Percentiles rank a stretch among this genome's conserved stretches.
phyloP scores from a whole-genome alignment of 2,888 invertebrate genomes.

The Coelinius sp. region DNA sequence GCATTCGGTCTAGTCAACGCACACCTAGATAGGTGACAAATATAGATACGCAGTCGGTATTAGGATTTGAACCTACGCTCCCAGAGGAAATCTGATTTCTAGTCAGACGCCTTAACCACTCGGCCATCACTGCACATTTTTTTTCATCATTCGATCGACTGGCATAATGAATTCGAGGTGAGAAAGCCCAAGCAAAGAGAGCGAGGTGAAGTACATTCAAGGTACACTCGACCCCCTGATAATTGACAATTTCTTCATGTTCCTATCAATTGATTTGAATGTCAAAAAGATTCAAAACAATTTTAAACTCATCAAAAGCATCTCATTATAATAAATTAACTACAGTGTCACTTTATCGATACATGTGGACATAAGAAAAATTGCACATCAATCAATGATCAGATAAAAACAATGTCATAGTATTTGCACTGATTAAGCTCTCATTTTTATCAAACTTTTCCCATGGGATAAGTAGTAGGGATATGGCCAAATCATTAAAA shows the following conservation, averaged over 20 bases:
- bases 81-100: conserved; percentile 92
- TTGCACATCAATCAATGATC: neutral
- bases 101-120: conserved; percentile 92
- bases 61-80: conserved; percentile 93
- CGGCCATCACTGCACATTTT: conserved; percentile 81
- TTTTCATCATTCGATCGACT: neutral
- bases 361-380: too few species aligned
- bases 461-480: neutral
- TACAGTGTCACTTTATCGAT: too few species aligned
- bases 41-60: conserved; percentile 80
- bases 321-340: neutral
- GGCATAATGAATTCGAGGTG: neutral
- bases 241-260: neutral
- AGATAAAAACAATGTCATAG: neutral
- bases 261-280: neutral
- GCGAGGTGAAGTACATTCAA: neutral
- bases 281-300: too few species aligned
- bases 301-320: neutral
- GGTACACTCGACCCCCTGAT: neutral
- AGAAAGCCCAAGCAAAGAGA: neutral
- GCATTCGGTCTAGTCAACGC: neutral
- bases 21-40: neutral
- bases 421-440: neutral
- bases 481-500: neutral
- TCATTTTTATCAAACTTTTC: neutral